Evolutionary conservation across 2,797 vertebrate species (phyloP).

Genomic region (Kryptopterus vitreolus): DNA sequence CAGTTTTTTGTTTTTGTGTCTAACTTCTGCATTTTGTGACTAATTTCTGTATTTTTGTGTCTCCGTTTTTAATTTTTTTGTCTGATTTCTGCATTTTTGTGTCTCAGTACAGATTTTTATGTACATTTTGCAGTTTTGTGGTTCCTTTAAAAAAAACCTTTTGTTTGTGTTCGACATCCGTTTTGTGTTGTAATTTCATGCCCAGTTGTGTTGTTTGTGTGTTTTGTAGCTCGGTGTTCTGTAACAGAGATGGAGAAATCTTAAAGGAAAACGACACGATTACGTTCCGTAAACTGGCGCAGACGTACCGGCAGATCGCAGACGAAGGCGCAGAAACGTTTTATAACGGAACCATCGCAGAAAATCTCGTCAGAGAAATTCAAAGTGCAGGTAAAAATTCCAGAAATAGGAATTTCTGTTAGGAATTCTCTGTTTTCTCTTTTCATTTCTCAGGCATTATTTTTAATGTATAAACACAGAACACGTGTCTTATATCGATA

Average conservation of each 20-base stretch:
- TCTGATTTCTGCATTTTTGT: neutral
- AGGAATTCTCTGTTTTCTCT: neutral
- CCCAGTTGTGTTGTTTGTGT: neutral
- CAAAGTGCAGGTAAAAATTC: constrained; percentile 69
- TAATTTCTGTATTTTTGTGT: neutral
- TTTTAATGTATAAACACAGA: neutral
- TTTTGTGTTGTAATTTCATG: neutral
- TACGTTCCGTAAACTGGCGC: constrained; percentile 66
- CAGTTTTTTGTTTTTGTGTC: neutral
- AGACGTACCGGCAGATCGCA: constrained; percentile 72
- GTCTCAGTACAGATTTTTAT: neutral
- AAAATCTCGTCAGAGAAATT: constrained; percentile 85
- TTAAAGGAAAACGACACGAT: constrained; percentile 76
- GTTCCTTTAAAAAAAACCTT: no score
- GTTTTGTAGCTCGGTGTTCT: constrained; percentile 74
- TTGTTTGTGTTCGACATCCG: neutral
- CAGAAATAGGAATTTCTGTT: no score
- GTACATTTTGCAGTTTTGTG: neutral
- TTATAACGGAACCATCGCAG: constrained; percentile 73
- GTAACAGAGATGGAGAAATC: constrained; percentile 58
- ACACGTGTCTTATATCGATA: neutral
- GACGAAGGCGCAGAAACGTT: constrained; percentile 69
- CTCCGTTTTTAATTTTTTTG: neutral
- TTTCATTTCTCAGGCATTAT: neutral
- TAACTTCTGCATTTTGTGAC: neutral